Percentiles rank a stretch among this genome's conserved stretches.
Conservation (phyloP, 2,888 invertebrate genomes). For the Choristoneura rosaceana region DNA sequence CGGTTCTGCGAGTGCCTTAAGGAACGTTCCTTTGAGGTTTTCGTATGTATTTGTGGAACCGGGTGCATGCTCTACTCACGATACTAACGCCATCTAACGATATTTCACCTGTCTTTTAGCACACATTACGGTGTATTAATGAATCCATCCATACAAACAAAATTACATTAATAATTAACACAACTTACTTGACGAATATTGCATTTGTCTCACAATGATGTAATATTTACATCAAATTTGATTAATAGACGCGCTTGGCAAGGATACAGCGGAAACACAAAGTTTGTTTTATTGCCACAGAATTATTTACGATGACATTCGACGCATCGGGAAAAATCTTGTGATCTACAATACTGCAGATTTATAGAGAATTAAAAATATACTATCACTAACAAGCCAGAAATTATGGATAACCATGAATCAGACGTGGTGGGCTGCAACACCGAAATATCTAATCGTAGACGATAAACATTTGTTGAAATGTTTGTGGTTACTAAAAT, state of each 20-base stretch:
- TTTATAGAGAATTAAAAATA: slow-evolving; percentile 4
- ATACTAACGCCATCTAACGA: too few species aligned
- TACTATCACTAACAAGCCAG: not conserved
- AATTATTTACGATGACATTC: slow-evolving; percentile 14
- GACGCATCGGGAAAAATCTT: slow-evolving; percentile 6
- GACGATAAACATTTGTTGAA: slow-evolving; percentile 1
- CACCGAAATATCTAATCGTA: not conserved
- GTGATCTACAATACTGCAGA: slow-evolving; percentile 13
- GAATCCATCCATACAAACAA: not conserved
- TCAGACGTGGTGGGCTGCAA: not conserved
- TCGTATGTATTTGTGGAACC: too few species aligned
- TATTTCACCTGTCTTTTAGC: too few species aligned
- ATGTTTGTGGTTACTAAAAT: not conserved
- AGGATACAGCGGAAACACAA: slow-evolving; percentile 3
- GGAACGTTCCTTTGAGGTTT: too few species aligned
- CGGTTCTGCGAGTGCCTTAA: too few species aligned
- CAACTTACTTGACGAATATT: not conserved
- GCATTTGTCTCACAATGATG: slow-evolving; percentile 2
- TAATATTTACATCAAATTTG: slow-evolving; percentile 14
- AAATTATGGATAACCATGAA: slow-evolving; percentile 1
- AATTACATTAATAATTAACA: not conserved
- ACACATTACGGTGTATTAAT: too few species aligned
- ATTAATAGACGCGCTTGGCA: slow-evolving; percentile 19
- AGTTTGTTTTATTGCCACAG: slow-evolving; percentile 7
- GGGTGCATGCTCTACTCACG: too few species aligned